A percentile compares a stretch with the other conserved stretches of the same genome.
Conservation (phyloP, 2,888 invertebrate genomes). For the Formica aserva region DNA sequence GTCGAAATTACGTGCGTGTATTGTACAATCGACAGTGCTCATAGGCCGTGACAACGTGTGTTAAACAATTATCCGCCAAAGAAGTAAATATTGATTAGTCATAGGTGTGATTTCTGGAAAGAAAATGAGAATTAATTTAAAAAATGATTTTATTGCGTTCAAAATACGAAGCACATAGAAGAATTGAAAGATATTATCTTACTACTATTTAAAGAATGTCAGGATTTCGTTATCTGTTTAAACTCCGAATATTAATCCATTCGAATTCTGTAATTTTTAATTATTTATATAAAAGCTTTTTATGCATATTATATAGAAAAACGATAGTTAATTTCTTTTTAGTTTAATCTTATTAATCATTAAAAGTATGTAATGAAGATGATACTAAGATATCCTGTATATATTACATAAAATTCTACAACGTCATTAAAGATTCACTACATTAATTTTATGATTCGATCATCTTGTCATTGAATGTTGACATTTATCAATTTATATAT, state of each 20-base stretch:
- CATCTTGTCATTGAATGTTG: neutral
- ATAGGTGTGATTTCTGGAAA: neutral
- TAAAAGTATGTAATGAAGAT: neutral
- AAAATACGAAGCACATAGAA: neutral
- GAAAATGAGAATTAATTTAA: constrained; percentile 3
- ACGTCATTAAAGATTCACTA: neutral
- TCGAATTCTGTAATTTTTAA: neutral
- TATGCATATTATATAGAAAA: neutral
- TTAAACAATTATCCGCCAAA: neutral
- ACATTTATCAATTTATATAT: neutral
- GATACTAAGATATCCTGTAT: neutral
- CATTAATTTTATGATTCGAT: neutral
- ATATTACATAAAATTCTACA: neutral
- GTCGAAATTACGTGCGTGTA: constrained; percentile 4
- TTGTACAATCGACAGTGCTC: neutral
- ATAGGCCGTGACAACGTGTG: neutral
- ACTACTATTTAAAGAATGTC: neutral
- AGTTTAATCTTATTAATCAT: neutral
- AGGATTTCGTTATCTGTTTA: neutral
- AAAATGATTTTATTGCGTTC: neutral
- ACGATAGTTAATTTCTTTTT: neutral
- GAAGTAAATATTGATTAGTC: neutral
- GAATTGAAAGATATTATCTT: neutral
- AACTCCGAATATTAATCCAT: neutral
- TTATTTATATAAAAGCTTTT: neutral